phyloP scores from a whole-genome alignment of 2,888 invertebrate species.

The Ophion ellenae region DNA sequence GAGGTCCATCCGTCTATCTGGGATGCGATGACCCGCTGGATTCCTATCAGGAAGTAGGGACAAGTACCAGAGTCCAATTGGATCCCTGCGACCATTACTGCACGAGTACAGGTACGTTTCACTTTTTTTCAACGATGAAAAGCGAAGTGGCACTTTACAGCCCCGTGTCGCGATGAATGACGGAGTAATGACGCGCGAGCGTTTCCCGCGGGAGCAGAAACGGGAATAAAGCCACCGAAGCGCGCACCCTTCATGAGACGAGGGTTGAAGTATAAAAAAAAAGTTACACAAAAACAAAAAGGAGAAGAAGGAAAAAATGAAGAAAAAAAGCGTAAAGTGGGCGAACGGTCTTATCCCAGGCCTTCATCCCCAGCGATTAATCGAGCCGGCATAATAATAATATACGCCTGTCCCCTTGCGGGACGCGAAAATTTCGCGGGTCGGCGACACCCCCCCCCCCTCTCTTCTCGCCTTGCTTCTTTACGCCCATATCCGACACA shows the following conservation, averaged over 20 bases:
- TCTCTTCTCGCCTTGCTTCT: conserved; percentile 2
- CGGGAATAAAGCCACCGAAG: neutral
- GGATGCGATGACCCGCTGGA: too few relatives aligned
- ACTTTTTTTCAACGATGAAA: too few relatives aligned
- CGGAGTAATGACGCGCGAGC: conserved; percentile 11
- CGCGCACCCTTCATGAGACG: neutral
- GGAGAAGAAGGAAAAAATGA: neutral
- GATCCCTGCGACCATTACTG: too few relatives aligned
- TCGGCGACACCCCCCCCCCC: conserved; percentile 4
- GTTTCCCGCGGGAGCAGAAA: too few relatives aligned
- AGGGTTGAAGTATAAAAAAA: conserved; percentile 11
- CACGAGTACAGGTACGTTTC: too few relatives aligned
- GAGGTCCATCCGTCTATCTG: too few relatives aligned
- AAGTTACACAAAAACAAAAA: conserved; percentile 26
- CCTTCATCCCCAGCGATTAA: conserved; percentile 41
- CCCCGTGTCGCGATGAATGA: conserved; percentile 38
- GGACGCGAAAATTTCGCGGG: conserved; percentile 6
- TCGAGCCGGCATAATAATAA: conserved; percentile 25
- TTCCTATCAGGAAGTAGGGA: too few relatives aligned
- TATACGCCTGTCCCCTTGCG: neutral
- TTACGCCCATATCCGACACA: neutral
- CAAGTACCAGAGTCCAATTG: too few relatives aligned
- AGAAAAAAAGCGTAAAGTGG: too few relatives aligned
- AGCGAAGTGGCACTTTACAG: neutral
- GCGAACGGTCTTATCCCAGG: too few relatives aligned